Evolutionary conservation across 2,797 vertebrate species (phyloP), one percentile per base, ranked within the genome.

Genomic region (Pagetopsis macropterus): DNA sequence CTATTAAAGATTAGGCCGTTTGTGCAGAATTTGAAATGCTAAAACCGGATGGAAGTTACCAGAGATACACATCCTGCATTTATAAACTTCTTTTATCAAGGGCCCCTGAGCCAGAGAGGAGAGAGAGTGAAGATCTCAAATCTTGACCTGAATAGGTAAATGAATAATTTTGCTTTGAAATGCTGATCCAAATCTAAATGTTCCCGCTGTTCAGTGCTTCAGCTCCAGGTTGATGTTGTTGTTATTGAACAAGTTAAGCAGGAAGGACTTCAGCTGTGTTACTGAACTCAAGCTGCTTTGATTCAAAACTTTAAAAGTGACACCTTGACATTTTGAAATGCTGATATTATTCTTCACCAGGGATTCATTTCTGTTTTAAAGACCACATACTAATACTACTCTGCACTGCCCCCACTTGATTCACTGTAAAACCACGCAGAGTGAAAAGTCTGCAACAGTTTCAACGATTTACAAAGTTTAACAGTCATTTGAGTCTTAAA

Each of bases 301-400:
- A 51, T 16, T 70, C 9, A 45, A 49, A 37, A 19, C 40, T 57
- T 56, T 4, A 33, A 13, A 64, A 54, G 61, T 43, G 66, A 69
- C 17, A 58, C 52, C 48, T 59, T 83, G 78, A 78, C 80, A 81
- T 79, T 77, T 79, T 82, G 58, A 83, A 75, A 69, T 54, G 43
- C 61, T 75, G 11, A 12, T 73, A 3, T 46, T 57, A 46, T 68
- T 43, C 54, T 21, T 17, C 2, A 27, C 8, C 45, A 14, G 12
- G 11, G 45, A n/a, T 13, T 41, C 1, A 9, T 41, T 56, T 14
- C 6, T 6, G 23, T 45, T 76, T 5, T 41, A 17, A 55, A 49
- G 6, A 43, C 16, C 15, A 48, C 45, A 15, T 37, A 37, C 33
- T 14, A 11, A 44, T 33, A 2, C 41, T 44, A 27, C 50, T 48